Percentiles rank a stretch among this genome's conserved stretches.
Evolutionary conservation across 2,113 vertebrate genomes (phyloP).

Genomic region (Anser brachyrhynchus): DNA sequence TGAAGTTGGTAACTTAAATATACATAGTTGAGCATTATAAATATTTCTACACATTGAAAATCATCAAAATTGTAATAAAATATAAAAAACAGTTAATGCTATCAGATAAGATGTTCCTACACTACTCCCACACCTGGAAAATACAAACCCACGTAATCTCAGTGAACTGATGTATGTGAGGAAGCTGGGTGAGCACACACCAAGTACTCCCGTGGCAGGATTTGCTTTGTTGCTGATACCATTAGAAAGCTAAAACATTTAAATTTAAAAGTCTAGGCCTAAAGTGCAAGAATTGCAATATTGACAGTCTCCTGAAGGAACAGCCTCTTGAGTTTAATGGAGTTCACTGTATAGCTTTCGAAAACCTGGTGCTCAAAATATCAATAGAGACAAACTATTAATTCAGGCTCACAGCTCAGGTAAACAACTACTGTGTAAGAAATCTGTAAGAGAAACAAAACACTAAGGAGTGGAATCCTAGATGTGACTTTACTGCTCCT

Average conservation of each 20-base stretch:
- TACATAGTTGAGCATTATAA: not conserved
- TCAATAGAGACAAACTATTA: not conserved
- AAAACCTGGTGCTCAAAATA: not conserved
- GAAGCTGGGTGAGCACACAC: not conserved
- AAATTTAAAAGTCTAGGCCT: not conserved
- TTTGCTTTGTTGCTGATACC: not conserved
- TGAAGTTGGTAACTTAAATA: not conserved
- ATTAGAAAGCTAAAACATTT: not conserved
- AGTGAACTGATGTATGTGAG: not conserved
- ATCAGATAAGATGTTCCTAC: not conserved
- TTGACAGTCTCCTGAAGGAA: not conserved
- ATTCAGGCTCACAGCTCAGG: not conserved
- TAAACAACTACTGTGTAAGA: not conserved
- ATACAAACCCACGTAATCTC: not conserved
- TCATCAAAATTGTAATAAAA: not conserved
- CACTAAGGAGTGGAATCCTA: not conserved
- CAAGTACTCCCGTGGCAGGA: not conserved
- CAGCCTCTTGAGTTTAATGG: not conserved
- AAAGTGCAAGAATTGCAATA: not conserved
- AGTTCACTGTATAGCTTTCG: not conserved
- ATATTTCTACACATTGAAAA: not conserved
- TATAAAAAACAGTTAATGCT: not conserved
- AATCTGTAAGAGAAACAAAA: not conserved
- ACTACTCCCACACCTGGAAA: not conserved
- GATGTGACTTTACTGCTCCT: not conserved